Percentiles rank a stretch among this genome's conserved stretches.
phyloP scores from a whole-genome alignment of 2,113 vertebrate species.

The Sapajus apella region DNA sequence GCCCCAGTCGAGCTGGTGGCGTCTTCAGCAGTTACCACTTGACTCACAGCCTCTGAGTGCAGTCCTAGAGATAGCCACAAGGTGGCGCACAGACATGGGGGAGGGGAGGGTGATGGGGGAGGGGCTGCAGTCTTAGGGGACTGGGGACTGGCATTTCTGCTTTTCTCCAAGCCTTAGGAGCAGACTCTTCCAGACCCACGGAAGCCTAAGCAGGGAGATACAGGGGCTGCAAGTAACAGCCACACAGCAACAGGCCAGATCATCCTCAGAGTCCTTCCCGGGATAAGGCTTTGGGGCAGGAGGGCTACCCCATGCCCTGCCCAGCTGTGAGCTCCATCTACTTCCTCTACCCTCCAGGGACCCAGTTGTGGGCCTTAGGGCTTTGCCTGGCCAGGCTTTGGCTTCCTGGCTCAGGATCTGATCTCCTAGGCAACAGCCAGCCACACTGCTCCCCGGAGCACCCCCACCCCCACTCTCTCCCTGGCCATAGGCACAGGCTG shows the following conservation, averaged over 20 bases:
- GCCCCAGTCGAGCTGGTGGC: not conserved
- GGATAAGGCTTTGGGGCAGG: not conserved
- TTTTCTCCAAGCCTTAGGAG: not conserved
- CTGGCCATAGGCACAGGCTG: conserved; percentile 71
- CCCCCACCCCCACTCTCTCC: conserved; percentile 61
- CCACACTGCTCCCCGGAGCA: conserved; percentile 68
- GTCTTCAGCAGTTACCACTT: not conserved
- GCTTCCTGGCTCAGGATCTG: conserved; percentile 69
- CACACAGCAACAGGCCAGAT: not conserved
- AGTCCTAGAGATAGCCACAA: conserved; percentile 65
- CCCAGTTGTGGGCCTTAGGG: conserved; percentile 40
- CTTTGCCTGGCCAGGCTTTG: conserved; percentile 70
- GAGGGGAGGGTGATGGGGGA: not conserved
- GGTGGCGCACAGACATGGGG: conserved; percentile 57
- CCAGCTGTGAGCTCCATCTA: not conserved
- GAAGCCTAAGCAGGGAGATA: not conserved
- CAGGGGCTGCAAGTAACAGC: not conserved
- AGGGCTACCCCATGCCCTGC: not conserved
- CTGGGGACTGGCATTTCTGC: not conserved
- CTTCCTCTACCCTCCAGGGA: conserved; percentile 36
- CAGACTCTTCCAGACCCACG: not conserved
- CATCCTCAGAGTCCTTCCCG: not conserved
- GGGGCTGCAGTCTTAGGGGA: not conserved
- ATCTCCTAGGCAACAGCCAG: conserved; percentile 73
- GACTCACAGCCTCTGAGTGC: conserved; percentile 20